Conservation (phyloP, 2,113 vertebrate species). For the Dasypus novemcinctus region DNA sequence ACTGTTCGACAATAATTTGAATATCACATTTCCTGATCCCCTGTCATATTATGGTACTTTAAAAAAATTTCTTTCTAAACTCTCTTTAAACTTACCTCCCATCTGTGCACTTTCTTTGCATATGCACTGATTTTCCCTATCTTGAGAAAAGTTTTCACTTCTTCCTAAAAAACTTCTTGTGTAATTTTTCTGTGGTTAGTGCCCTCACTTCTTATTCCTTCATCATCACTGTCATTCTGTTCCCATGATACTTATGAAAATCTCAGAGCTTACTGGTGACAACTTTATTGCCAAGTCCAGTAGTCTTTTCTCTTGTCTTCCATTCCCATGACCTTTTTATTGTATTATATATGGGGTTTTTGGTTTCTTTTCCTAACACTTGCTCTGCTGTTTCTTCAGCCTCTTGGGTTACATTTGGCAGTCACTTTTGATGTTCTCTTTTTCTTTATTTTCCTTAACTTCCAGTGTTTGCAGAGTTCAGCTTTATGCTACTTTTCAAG, state of each 20-base stretch:
- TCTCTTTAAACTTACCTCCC: not conserved
- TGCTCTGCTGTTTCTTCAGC: not conserved
- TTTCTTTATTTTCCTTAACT: not conserved
- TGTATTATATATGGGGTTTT: not conserved
- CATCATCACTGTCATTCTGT: not conserved
- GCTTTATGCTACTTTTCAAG: not conserved
- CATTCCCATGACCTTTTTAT: not conserved
- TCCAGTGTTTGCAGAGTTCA: not conserved
- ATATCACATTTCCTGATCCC: not conserved
- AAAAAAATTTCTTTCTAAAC: not conserved
- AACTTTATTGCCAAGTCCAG: not conserved
- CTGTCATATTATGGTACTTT: not conserved
- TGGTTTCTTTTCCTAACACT: not conserved
- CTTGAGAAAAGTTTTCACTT: not conserved
- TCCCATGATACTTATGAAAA: not conserved
- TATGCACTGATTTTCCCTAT: not conserved
- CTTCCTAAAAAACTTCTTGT: not conserved
- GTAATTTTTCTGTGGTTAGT: not conserved
- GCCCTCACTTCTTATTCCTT: not conserved
- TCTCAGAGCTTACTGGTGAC: not conserved
- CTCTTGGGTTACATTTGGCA: not conserved
- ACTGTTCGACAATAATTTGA: not conserved
- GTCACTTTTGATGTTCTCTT: not conserved
- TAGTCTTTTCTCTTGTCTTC: not conserved
- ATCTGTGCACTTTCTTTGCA: not conserved